These are phyloP conservation scores for Pararge aegeria DNA, from an alignment of 1,140 invertebrate species.

Conservation along the genomic window DNA sequence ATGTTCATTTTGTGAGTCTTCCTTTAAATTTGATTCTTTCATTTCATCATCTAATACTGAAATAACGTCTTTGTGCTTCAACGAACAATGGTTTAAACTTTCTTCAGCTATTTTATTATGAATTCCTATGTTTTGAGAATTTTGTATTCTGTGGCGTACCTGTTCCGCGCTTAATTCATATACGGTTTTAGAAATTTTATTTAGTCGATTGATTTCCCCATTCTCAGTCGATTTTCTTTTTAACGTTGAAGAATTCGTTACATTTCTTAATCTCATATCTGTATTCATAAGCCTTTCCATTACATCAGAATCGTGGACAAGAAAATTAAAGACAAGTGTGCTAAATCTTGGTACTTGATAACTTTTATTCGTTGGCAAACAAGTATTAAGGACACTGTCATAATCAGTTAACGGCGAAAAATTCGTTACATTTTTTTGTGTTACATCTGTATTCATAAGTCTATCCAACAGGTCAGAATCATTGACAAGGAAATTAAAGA, in stretches of 20 bases:
- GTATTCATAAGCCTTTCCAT: slow-evolving; percentile 2
- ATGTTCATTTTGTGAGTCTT: not conserved
- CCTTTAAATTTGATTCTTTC: not conserved
- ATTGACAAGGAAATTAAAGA: slow-evolving; percentile 23
- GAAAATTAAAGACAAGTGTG: slow-evolving; percentile 23
- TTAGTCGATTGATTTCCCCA: not conserved
- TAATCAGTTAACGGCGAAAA: slow-evolving; percentile 38
- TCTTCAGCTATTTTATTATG: too few species aligned
- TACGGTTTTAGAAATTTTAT: slow-evolving; percentile 21
- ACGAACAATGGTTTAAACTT: too few species aligned
- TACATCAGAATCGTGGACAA: slow-evolving; percentile 15
- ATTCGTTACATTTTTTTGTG: too few species aligned
- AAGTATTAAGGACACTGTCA: slow-evolving; percentile 33
- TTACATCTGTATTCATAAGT: not conserved
- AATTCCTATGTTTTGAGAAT: too few species aligned
- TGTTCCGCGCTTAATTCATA: not conserved
- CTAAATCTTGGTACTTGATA: slow-evolving; percentile 27
- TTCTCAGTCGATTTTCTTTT: slow-evolving; percentile 25
- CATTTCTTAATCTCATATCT: not conserved
- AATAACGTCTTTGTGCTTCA: not conserved
- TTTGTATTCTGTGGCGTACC: not conserved
- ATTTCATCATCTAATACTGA: not conserved
- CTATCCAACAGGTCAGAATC: slow-evolving; percentile 11
- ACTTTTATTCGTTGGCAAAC: not conserved
- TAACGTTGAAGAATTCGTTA: slow-evolving; percentile 15